Evolutionary conservation across 2,888 invertebrate species (phyloP), one percentile per base, ranked within the genome.

Genomic region (Baccha elongata): DNA sequence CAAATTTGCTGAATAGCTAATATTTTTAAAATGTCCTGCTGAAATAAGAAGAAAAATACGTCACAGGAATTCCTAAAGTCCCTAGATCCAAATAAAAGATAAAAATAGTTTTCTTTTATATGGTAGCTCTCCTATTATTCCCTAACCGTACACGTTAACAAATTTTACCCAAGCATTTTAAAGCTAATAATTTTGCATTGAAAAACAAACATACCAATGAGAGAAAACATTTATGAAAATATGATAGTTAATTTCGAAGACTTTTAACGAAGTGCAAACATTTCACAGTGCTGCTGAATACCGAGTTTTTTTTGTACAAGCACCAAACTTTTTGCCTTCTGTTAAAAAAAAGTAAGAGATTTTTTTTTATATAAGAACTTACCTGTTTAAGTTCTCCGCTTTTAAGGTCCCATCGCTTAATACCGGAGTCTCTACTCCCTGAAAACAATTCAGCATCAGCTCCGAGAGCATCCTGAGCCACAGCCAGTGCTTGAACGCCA

Each of bases 371-470:
- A 11, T 1, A 8, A 5, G 1, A 26, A 35, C 73, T 71, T 84
- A 88, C 88, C 86, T 88, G 88, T 73, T 87, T 88, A 52, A 88
- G 86, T 85, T 88, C 88, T 76, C 88, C 87, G 78, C 86, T 88
- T 84, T 88, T 88, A 40, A 96, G 91, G 87, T 94, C 94, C 96
- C 96, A 97, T 86, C 96, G 94, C 91, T 97, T 97, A 89, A 97
- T 94, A 88, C 96, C 95, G 90, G 94, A 95, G 91, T 97, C 97
- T 50, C 97, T 91, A 5, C 96, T 96, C 40, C 96, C 97, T 87
- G 95, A 96, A 92, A 96, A 97, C 17, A 97, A 91, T 71, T 88
- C 88, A 32, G 87, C 88, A 85, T 88, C 87, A 21, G 87, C 87
- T 23, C 88, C 88, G 23, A 87, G 62, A 13, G 92, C 92, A 85